phyloP scores from a whole-genome alignment of 2,113 vertebrate genomes.

The Equus przewalskii region DNA sequence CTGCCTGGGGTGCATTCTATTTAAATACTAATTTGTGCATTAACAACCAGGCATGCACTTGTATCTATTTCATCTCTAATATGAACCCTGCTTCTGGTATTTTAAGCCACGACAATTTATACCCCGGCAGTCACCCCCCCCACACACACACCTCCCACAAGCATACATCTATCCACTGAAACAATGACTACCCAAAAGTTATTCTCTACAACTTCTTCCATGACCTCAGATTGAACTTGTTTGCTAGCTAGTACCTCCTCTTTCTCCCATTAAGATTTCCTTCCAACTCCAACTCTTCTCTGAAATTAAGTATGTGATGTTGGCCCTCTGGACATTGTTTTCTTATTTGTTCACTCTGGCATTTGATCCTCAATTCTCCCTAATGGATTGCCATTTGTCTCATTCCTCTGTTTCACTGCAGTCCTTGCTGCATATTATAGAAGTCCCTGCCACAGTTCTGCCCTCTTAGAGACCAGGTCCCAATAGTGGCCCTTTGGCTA shows the following conservation, averaged over 20 bases:
- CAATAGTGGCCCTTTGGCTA: neutral
- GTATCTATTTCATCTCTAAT: neutral
- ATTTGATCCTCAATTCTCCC: neutral
- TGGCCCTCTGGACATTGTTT: neutral
- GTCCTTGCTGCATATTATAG: neutral
- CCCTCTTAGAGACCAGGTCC: neutral
- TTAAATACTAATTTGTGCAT: slow-evolving; percentile 51
- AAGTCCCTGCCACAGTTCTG: neutral
- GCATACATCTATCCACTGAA: neutral
- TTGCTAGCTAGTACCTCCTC: neutral
- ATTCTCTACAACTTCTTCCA: neutral
- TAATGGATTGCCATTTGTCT: neutral
- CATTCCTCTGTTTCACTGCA: neutral
- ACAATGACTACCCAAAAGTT: neutral
- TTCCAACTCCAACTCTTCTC: neutral
- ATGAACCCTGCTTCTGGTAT: neutral
- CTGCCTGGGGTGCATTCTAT: neutral
- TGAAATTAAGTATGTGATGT: neutral
- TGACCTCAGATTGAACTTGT: neutral
- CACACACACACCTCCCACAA: neutral
- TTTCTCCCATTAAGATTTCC: neutral
- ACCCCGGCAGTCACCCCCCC: neutral
- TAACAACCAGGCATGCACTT: neutral
- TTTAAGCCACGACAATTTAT: neutral
- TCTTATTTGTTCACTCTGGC: neutral